Evolutionary conservation across 2,113 vertebrate genomes (phyloP).

Genomic region (Catharus minimus): DNA sequence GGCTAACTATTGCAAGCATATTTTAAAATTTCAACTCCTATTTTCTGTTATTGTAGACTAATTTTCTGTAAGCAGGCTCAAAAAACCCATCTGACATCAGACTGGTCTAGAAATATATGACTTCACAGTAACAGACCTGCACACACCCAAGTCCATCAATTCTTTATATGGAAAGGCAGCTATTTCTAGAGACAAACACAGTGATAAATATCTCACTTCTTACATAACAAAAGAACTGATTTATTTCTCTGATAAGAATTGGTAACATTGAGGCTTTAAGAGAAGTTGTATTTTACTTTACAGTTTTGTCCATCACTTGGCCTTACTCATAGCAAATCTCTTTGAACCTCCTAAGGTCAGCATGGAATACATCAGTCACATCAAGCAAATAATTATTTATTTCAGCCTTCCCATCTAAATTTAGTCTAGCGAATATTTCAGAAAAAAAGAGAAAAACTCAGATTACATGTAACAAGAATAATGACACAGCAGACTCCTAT

Average conservation of each 20-base stretch:
- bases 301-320: background rate
- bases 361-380: background rate
- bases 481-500: background rate
- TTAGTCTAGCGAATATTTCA: background rate
- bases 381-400: background rate
- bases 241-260: background rate
- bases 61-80: background rate
- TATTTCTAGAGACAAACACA: background rate
- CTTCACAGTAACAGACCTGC: background rate
- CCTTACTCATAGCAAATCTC: background rate
- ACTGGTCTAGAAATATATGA: background rate
- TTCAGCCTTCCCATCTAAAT: background rate
- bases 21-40: background rate
- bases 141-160: accelerated
- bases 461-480: background rate
- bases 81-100: background rate
- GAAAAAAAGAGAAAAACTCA: background rate
- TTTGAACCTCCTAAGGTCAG: background rate
- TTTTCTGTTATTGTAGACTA: background rate
- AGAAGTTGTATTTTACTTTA: background rate
- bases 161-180: background rate
- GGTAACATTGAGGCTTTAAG: background rate
- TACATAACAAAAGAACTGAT: background rate
- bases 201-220: background rate
- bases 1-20: background rate